phyloP scores from a whole-genome alignment of 1,140 invertebrate genomes.

The Dendroctonus ponderosae region DNA sequence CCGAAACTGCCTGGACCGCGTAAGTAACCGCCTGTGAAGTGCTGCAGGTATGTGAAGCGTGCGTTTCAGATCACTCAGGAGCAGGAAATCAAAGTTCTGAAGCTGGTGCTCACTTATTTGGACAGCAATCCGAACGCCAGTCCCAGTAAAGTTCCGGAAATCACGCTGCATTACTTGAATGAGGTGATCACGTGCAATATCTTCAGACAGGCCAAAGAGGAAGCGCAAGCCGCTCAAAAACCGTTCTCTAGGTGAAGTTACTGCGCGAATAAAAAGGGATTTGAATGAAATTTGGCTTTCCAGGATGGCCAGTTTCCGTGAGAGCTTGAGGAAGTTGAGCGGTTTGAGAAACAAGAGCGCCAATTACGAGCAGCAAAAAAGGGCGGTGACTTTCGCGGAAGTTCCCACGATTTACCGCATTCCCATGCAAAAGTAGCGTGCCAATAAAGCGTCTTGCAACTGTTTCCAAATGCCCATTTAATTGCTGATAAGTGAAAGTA shows the following conservation, averaged over 20 bases:
- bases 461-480: too few species aligned
- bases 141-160: constrained; percentile 40
- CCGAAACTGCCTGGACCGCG: constrained; percentile 38
- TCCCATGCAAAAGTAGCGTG: constrained; percentile 11
- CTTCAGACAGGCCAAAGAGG: constrained; percentile 29
- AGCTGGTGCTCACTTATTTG: constrained; percentile 38
- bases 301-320: constrained; percentile 41
- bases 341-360: constrained; percentile 27
- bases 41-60: not conserved
- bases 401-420: constrained; percentile 35
- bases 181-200: constrained; percentile 34
- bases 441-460: too few species aligned
- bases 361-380: constrained; percentile 7
- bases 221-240: not conserved
- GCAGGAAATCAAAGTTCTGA: constrained; percentile 40
- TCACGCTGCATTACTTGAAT: constrained; percentile 35
- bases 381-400: constrained; percentile 38
- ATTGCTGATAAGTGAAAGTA: too few species aligned
- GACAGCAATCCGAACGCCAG: constrained; percentile 38
- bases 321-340: constrained; percentile 41
- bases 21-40: constrained; percentile 4
- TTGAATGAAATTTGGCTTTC: constrained; percentile 23
- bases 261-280: not conserved
- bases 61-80: constrained; percentile 39
- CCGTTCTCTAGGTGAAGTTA: constrained; percentile 11